Percentiles rank a stretch among this genome's conserved stretches.
Evolutionary conservation across 2,113 vertebrate species (phyloP).

Genomic region (Glareola pratincola): DNA sequence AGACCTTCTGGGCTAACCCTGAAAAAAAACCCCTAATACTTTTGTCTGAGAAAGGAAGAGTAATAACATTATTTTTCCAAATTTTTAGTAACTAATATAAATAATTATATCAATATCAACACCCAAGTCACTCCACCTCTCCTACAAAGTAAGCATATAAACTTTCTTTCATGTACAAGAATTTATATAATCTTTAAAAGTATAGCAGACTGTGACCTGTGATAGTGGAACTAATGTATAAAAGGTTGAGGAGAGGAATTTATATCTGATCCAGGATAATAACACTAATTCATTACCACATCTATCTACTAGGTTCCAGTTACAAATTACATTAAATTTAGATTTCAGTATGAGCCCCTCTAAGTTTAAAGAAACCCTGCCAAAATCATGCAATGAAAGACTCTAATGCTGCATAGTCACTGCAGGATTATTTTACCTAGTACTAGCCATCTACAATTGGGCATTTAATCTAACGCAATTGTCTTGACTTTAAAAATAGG

Average conservation of each 20-base stretch:
- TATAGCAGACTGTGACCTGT: neutral
- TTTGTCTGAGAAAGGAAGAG: neutral
- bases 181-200: neutral
- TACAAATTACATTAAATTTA: neutral
- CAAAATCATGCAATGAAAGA: neutral
- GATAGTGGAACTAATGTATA: neutral
- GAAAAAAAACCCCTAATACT: too few relatives aligned
- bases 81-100: neutral
- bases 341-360: neutral
- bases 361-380: neutral
- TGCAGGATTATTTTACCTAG: neutral
- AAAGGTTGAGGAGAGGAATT: neutral
- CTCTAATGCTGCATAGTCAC: neutral
- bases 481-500: neutral
- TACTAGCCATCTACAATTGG: neutral
- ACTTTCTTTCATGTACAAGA: neutral
- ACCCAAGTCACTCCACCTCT: neutral
- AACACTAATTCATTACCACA: neutral
- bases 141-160: neutral
- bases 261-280: neutral
- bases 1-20: neutral
- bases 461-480: neutral
- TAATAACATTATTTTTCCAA: neutral
- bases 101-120: neutral
- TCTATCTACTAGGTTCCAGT: neutral